phyloP scores from a whole-genome alignment of 2,797 vertebrate genomes.

The Thaleichthys pacificus region DNA sequence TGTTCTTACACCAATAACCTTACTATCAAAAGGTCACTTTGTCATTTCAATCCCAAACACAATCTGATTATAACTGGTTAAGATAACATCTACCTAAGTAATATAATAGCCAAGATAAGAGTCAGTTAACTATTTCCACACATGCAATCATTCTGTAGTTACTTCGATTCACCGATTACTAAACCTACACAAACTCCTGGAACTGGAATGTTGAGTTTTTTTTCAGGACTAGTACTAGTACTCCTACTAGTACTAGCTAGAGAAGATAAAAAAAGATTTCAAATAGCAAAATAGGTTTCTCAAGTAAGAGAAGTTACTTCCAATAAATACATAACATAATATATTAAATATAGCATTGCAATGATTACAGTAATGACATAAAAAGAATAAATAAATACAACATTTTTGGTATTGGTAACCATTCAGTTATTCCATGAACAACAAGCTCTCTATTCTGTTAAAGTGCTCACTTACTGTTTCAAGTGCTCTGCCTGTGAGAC shows the following conservation, averaged over 20 bases:
- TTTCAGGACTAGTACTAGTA: neutral
- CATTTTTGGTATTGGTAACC: neutral
- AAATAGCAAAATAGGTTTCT: neutral
- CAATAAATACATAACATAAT: neutral
- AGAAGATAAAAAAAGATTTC: neutral
- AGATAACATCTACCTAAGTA: neutral
- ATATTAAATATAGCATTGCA: neutral
- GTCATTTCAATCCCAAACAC: constrained; percentile 4
- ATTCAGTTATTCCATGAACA: neutral
- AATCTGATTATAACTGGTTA: neutral
- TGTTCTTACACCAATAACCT: neutral
- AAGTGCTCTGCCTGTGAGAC: constrained; percentile 3
- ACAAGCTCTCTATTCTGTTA: constrained; percentile 6
- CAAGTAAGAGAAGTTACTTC: constrained; percentile 1
- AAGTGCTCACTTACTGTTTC: constrained; percentile 6
- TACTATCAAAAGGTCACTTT: neutral
- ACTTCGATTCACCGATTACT: neutral
- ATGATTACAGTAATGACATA: neutral
- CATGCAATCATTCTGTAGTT: neutral
- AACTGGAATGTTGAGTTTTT: neutral
- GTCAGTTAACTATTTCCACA: neutral
- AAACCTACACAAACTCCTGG: neutral
- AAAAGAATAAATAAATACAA: neutral
- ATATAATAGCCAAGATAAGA: neutral
- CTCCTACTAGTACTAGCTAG: too few species aligned